These are phyloP conservation scores for Amphibalanus amphitrite DNA, from an alignment of 1,140 invertebrate species.

Conservation along the genomic window DNA sequence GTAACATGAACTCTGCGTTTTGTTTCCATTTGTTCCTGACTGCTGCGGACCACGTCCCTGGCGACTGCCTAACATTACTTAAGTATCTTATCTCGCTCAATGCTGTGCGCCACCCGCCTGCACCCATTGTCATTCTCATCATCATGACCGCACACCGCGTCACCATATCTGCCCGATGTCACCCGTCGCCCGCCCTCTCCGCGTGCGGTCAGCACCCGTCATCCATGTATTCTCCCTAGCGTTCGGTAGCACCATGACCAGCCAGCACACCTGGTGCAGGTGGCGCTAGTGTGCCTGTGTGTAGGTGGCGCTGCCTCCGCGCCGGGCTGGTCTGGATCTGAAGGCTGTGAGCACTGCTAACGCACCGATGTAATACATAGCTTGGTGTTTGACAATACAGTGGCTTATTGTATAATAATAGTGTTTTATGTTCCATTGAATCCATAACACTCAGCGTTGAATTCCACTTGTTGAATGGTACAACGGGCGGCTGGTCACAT, in stretches of 20 bases:
- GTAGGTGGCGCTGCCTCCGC: background rate
- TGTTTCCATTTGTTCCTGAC: background rate
- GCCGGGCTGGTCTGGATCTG: background rate
- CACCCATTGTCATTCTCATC: background rate
- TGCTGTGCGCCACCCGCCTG: background rate
- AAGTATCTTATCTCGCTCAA: background rate
- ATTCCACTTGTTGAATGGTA: no score
- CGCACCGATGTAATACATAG: background rate
- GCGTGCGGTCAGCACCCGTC: background rate
- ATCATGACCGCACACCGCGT: background rate
- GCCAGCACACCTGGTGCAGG: background rate
- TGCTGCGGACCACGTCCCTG: no score
- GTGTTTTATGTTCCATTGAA: no score
- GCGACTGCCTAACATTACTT: background rate
- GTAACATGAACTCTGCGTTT: background rate
- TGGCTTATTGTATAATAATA: background rate
- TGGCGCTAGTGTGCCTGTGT: background rate
- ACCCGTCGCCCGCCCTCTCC: background rate
- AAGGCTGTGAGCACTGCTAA: conserved; percentile 1
- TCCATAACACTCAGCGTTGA: no score
- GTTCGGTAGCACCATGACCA: background rate
- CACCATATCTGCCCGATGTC: background rate
- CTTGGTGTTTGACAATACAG: background rate
- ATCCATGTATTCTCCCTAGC: background rate
- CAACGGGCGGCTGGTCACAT: no score